phyloP scores from a whole-genome alignment of 2,888 invertebrate genomes.

The Cyrtodaria siliqua region DNA sequence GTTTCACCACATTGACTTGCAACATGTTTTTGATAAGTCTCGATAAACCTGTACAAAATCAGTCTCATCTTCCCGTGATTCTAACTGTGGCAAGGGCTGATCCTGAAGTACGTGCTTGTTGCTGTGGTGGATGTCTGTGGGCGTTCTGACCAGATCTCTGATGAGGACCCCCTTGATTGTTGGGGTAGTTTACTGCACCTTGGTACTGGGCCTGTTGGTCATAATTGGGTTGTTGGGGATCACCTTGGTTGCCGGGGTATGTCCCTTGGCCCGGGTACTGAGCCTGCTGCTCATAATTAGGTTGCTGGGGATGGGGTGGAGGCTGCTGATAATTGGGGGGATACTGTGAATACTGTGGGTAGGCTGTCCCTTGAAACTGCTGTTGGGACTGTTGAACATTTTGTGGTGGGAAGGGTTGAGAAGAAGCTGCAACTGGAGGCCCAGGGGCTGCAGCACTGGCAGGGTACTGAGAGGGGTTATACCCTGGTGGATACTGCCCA shows the following conservation, averaged over 20 bases:
- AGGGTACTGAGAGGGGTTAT: slow-evolving; percentile 64
- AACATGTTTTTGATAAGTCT: no score
- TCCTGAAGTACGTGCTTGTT: slow-evolving; percentile 27
- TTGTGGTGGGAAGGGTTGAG: slow-evolving; percentile 44
- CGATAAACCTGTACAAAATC: no score
- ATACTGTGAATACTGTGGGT: slow-evolving; percentile 51
- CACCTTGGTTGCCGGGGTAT: slow-evolving; percentile 11
- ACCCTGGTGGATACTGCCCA: slow-evolving; percentile 51
- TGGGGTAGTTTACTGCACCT: slow-evolving; percentile 18
- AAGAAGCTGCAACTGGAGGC: slow-evolving; percentile 48
- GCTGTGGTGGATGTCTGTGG: slow-evolving; percentile 22
- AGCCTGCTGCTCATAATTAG: slow-evolving; percentile 33
- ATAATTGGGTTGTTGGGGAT: slow-evolving; percentile 31
- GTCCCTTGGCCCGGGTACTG: not conserved
- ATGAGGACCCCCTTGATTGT: slow-evolving; percentile 33
- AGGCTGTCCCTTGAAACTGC: slow-evolving; percentile 49
- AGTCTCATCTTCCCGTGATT: slow-evolving; percentile 64
- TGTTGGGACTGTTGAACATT: slow-evolving; percentile 27
- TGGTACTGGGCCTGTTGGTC: slow-evolving; percentile 32
- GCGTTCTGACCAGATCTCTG: slow-evolving; percentile 31
- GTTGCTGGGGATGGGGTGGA: slow-evolving; percentile 26
- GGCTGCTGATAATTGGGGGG: slow-evolving; percentile 38
- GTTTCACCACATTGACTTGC: no score
- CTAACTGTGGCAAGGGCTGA: slow-evolving; percentile 64
- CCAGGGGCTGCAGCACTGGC: slow-evolving; percentile 53